phyloP scores from a whole-genome alignment of 2,797 vertebrate genomes.

The Gallinago solitaria region DNA sequence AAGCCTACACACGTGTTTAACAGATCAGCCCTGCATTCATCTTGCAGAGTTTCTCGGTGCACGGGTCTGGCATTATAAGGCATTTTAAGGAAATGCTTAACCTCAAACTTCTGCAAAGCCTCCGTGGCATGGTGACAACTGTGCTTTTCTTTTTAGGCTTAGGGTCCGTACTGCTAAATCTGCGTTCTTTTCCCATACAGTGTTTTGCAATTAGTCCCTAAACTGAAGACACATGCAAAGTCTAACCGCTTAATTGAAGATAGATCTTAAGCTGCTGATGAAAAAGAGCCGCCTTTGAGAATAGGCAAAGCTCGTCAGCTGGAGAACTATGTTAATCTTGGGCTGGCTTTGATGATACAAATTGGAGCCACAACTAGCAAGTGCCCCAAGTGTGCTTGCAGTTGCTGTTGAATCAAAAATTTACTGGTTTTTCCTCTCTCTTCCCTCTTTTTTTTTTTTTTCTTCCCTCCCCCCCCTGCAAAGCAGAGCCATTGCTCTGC shows the following conservation, averaged over 20 bases:
- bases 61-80: constrained; percentile 8
- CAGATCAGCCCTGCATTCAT: neutral
- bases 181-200: neutral
- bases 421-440: neutral
- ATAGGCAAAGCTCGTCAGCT: neutral
- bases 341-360: neutral
- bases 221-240: neutral
- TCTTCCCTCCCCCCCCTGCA: too few relatives aligned
- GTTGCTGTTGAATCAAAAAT: neutral
- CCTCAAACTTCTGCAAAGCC: neutral
- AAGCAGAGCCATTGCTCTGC: neutral
- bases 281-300: neutral
- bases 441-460: neutral
- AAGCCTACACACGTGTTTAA: neutral
- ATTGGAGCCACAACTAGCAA: neutral
- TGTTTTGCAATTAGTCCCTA: neutral
- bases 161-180: neutral
- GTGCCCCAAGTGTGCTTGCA: neutral
- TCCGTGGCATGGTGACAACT: neutral
- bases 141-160: constrained; percentile 24
- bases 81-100: constrained; percentile 29
- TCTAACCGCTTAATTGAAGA: neutral
- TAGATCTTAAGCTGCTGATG: neutral
- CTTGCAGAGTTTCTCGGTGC: neutral
- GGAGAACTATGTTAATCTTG: neutral